Evolutionary conservation across 2,797 vertebrate genomes (phyloP), one percentile per base, ranked within the genome.

Genomic region (Clarias pachynema): DNA sequence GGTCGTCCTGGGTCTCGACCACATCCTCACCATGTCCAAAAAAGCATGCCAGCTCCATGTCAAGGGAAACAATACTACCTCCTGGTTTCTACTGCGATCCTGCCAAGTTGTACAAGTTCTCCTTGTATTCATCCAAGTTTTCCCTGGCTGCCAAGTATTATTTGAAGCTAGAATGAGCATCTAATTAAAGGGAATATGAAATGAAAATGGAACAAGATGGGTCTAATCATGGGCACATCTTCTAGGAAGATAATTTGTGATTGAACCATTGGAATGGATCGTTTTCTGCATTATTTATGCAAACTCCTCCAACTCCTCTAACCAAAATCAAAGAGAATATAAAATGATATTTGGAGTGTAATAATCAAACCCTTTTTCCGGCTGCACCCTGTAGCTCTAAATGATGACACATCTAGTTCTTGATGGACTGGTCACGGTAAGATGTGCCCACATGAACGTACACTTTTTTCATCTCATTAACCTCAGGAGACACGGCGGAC

Each of bases 381-480:
- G 20, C 56, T 34, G 2, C 15, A 60, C 2, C 49, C 29, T 68
- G 78, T 10, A 56, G n/a, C 57, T 65, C 57, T 37, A 37, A 24
- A 60, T 15, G 29, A 68, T 74, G 69, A 81, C 34, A 70, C 53
- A 79, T 62, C 56, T 59, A 59, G 60, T 34, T 77, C 62, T 7
- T 75, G 84, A 86, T 65, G 74, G 82, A 86, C 86, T 53, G 82
- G 59, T 22, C 56, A 40, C 0, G 60, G 26, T 72, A 73, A 80
- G 74, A 73, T 75, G 37, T 72, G 75, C 82, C 60, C 34, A 74
- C 70, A 72, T 81, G 73, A 85, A 85, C 53, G 37, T 31, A n/a
- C 70, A 9, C 20, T 70, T n/a, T 63, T 24, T 79, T 66, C 34
- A 75, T 37, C 73, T 86, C 82, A 84, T 83, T 87, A 82, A 81